A percentile compares a stretch with the other conserved stretches of the same genome.
phyloP scores from a whole-genome alignment of 2,797 vertebrate genomes.

The Chromis chromis region DNA sequence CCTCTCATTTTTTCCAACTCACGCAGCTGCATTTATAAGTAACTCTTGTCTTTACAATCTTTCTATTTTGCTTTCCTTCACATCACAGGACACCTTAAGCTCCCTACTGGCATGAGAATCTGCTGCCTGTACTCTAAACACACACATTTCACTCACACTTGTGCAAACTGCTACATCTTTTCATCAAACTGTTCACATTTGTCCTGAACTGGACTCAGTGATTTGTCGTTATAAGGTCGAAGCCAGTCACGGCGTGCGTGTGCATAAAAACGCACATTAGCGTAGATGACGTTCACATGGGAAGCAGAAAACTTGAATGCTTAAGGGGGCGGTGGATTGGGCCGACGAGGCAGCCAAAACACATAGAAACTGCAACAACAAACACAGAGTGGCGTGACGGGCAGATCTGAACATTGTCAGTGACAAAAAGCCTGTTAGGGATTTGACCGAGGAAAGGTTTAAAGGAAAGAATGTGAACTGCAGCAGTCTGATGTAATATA shows the following conservation, averaged over 20 bases:
- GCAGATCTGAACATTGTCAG: slow-evolving; percentile 21
- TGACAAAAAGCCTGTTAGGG: not conserved
- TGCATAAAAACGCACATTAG: not conserved
- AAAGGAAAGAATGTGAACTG: not conserved
- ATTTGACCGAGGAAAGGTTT: slow-evolving; percentile 6
- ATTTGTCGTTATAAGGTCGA: slow-evolving; percentile 7
- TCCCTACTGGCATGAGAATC: no score
- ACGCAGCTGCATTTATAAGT: no score
- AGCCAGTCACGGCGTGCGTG: not conserved
- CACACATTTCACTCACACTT: not conserved
- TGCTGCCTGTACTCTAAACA: not conserved
- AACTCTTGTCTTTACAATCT: not conserved
- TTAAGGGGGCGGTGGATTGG: not conserved
- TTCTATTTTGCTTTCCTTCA: not conserved
- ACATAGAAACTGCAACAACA: slow-evolving; percentile 54
- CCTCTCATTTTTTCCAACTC: not conserved
- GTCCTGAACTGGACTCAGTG: not conserved
- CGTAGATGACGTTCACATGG: slow-evolving; percentile 26
- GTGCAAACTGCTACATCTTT: not conserved
- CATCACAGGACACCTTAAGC: not conserved
- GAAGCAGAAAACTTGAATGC: slow-evolving; percentile 17
- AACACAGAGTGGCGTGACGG: slow-evolving; percentile 16
- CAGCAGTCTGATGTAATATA: not conserved
- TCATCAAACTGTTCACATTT: not conserved
- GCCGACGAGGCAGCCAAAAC: slow-evolving; percentile 36